Base-by-base conservation (phyloP, 2,113 vertebrate genomes). In the Hydrolagus affinis region DNA sequence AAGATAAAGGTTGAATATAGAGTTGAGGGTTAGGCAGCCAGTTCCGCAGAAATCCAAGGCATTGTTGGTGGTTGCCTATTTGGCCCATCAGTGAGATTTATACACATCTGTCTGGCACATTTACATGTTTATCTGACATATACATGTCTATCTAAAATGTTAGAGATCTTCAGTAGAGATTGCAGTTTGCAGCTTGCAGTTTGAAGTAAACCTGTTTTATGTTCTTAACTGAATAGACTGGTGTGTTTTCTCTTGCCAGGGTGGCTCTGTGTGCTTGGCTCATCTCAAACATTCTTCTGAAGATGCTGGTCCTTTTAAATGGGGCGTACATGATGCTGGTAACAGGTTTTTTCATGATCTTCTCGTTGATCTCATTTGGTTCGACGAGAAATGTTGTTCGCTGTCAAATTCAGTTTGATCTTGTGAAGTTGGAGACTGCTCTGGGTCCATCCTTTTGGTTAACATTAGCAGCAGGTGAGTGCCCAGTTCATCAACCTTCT, bases 391-490 rank as follows among this genome's bases (percentile, higher is more conserved):
- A 87, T 30, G 86, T 87, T 71, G 90, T 90, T 0, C 69, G 89
- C 74, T 99, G 98, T 86, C 88, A 72, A 10, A 95, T 99, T 89
- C 94, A 90, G 59, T 92, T 98, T 44, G 96, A 96, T 8, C 70
- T 89, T 0, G 72, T 88, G 0, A 85, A 89, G 28, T 92, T 99
- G 86, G 87, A 72, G 23, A 87, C 89, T 0, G 85, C 76, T 57
- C 97, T 95, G 0, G 97, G 97, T 17, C 90, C 89, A 77, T 96
- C 98, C 0, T 99, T 98, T 88, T 99, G 98, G 98, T 89, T 98
- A 64, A 93, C 94, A 0, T 87, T 98, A 1, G 94, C 87, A 0
- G 92, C 93, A 9, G 96, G 98, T 98, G 89, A 92, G 91, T 60
- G 10, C 0, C 62, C 8, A 30, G 73, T 30, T 32, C 0, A 44